Conservation (phyloP, 2,113 vertebrate genomes). For the Dromas ardeola region DNA sequence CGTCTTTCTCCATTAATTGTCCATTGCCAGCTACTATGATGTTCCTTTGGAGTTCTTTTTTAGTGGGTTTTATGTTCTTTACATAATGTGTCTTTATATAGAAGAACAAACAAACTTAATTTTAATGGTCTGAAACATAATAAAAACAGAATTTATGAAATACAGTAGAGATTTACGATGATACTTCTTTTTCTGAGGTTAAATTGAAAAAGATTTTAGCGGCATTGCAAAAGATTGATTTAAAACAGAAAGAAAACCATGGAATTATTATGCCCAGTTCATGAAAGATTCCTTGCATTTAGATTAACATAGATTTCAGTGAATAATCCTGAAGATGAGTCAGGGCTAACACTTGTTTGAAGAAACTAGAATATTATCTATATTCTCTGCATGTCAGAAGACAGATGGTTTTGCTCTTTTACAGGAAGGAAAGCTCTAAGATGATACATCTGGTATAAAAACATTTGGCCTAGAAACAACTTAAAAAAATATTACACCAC, state of each 20-base stretch:
- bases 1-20: neutral
- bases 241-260: neutral
- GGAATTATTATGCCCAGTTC: neutral
- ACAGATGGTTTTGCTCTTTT: neutral
- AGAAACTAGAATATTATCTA: neutral
- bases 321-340: neutral
- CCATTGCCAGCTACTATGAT: neutral
- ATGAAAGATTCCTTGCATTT: neutral
- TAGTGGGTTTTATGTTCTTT: neutral
- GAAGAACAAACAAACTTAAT: neutral
- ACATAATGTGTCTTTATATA: neutral
- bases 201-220: neutral
- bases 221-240: neutral
- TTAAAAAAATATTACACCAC: neutral
- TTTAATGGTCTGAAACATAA: neutral
- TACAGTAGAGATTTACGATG: neutral
- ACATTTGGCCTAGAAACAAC: neutral
- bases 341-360: neutral
- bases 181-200: neutral
- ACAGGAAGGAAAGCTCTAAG: neutral
- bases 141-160: neutral
- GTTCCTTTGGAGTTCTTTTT: neutral
- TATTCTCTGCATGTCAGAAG: neutral
- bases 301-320: neutral
- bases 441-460: neutral